Evolutionary conservation across 2,113 vertebrate genomes (phyloP).

Genomic region (Peromyscus polionotus): DNA sequence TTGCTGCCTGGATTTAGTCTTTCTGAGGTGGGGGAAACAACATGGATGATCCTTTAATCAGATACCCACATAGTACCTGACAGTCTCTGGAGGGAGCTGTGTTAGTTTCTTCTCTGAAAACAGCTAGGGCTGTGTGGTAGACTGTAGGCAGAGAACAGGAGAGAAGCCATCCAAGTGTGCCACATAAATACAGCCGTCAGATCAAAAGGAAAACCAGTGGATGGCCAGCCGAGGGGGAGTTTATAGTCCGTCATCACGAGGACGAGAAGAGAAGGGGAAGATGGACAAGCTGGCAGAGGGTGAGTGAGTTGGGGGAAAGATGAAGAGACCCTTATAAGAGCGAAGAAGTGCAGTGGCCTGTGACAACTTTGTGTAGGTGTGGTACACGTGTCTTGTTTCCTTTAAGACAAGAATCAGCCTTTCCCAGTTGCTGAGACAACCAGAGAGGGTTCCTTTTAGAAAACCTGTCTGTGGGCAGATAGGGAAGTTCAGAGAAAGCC

Average conservation of each 20-base stretch:
- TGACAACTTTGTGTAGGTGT: neutral
- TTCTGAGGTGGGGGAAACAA: neutral
- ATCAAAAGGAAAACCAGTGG: neutral
- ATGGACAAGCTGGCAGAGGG: too few relatives aligned
- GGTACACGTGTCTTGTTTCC: neutral
- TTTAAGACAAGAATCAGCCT: neutral
- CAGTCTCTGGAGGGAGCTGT: neutral
- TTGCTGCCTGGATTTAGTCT: neutral
- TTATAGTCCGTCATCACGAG: neutral
- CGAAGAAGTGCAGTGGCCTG: neutral
- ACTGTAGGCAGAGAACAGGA: neutral
- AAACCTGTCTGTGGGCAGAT: neutral
- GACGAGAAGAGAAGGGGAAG: neutral
- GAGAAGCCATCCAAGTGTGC: neutral
- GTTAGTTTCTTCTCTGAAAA: constrained; percentile 4
- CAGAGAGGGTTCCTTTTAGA: neutral
- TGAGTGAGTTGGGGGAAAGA: neutral
- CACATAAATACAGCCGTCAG: neutral
- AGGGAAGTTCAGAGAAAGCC: neutral
- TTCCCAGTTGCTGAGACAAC: neutral
- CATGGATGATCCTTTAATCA: neutral
- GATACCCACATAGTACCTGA: neutral
- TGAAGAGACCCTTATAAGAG: neutral
- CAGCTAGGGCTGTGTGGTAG: neutral
- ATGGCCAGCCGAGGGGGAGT: too few relatives aligned